These are phyloP conservation scores for Lerema accius DNA, from an alignment of 1,140 invertebrate species.

Conservation along the genomic window DNA sequence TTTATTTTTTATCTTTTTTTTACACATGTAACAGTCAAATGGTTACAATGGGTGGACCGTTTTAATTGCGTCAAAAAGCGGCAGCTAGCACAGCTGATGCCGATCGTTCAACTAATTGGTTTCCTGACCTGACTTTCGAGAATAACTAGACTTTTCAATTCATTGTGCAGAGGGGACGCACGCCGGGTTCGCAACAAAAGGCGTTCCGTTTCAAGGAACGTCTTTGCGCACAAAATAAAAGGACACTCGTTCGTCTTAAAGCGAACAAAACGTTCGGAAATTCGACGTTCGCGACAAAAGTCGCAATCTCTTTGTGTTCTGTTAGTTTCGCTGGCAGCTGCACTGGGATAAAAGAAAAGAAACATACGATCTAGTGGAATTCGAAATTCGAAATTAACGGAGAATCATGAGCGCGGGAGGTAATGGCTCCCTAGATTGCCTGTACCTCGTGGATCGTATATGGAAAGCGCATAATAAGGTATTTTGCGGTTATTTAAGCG, in stretches of 20 bases:
- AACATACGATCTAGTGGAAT: conserved; percentile 59
- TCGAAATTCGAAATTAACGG: conserved; percentile 70
- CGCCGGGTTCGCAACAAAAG: conserved; percentile 51
- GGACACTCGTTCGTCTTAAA: conserved; percentile 60
- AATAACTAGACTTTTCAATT: conserved; percentile 41
- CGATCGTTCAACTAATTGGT: conserved; percentile 44
- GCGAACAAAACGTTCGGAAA: conserved; percentile 69
- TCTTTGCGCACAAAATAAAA: conserved; percentile 61
- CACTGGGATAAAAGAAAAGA: conserved; percentile 67
- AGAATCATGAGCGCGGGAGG: conserved; percentile 61
- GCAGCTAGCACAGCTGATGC: conserved; percentile 40
- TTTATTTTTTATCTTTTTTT: conserved; percentile 68
- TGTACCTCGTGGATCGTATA: conserved; percentile 77
- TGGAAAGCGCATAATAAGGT: conserved; percentile 78
- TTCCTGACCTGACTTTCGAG: conserved; percentile 46
- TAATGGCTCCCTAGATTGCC: conserved; percentile 72
- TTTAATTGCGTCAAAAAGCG: conserved; percentile 16
- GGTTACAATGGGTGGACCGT: conserved; percentile 6
- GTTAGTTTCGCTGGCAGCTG: conserved; percentile 73
- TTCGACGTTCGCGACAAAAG: conserved; percentile 72
- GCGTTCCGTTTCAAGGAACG: conserved; percentile 65
- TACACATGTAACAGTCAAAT: conserved; percentile 45
- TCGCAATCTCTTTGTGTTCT: conserved; percentile 72
- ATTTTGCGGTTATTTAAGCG: conserved; percentile 81
- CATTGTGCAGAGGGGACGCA: conserved; percentile 43